A percentile compares a stretch with the other conserved stretches of the same genome.
phyloP scores from a whole-genome alignment of 2,113 vertebrate genomes.

The Chaenogobius annularis region DNA sequence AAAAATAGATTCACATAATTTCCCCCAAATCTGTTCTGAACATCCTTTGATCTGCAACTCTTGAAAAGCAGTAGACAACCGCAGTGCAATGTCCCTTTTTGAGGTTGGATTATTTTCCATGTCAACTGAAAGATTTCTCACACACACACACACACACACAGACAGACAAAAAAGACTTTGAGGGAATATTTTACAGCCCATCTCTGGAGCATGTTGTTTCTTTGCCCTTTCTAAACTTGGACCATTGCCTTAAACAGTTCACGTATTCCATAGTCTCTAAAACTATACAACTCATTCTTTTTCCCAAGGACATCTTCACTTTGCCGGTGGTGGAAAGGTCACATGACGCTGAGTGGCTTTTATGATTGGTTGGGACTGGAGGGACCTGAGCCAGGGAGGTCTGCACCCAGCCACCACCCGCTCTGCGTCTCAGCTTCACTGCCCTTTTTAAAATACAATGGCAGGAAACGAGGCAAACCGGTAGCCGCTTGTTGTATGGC shows the following conservation, averaged over 20 bases:
- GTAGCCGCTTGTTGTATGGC: not conserved
- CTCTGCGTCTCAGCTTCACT: not conserved
- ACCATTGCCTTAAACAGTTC: not conserved
- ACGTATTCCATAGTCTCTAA: not conserved
- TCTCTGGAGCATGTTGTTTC: not conserved
- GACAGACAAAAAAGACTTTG: not conserved
- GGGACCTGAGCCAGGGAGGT: constrained; percentile 2
- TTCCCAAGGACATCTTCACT: constrained; percentile 9
- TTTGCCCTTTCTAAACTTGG: constrained; percentile 8
- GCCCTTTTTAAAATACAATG: constrained; percentile 18
- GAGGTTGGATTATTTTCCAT: too few species aligned
- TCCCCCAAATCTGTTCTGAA: too few species aligned
- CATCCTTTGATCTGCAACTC: too few species aligned
- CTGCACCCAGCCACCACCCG: not conserved
- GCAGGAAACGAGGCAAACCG: not conserved
- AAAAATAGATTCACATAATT: too few species aligned
- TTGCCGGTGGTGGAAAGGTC: constrained; percentile 7
- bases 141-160: not conserved
- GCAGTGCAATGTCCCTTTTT: too few species aligned
- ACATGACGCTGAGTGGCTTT: not conserved
- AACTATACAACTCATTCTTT: not conserved
- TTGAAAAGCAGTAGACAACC: too few species aligned
- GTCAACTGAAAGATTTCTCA: too few species aligned
- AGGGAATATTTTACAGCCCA: not conserved
- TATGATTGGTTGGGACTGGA: not conserved